These are phyloP conservation scores for Indri indri DNA, from an alignment of 2,113 vertebrate species.

Conservation along the genomic window DNA sequence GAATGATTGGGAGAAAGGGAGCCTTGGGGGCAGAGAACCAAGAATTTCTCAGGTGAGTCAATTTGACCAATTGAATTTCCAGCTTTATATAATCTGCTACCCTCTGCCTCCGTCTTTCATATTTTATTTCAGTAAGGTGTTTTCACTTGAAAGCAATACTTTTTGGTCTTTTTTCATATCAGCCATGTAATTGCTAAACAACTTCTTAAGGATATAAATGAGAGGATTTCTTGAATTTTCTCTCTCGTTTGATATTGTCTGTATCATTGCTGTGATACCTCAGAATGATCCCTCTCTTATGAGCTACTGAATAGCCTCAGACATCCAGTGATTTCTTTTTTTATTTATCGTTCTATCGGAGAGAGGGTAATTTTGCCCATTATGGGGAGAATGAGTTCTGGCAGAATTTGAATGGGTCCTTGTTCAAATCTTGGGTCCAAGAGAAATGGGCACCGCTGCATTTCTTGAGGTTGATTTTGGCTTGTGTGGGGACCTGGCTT, in stretches of 20 bases:
- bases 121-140: background rate
- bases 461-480: background rate
- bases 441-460: background rate
- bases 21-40: background rate
- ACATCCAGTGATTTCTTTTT: background rate
- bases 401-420: background rate
- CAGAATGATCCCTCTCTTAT: background rate
- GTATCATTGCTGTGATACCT: background rate
- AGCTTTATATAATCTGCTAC: background rate
- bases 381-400: background rate
- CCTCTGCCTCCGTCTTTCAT: background rate
- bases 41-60: background rate
- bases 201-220: background rate
- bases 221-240: background rate
- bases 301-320: background rate
- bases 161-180: background rate
- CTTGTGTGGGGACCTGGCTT: background rate
- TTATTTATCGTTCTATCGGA: background rate
- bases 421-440: background rate
- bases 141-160: background rate
- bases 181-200: background rate
- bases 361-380: background rate
- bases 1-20: background rate
- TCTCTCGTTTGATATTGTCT: background rate
- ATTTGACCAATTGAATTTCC: background rate